phyloP scores from a whole-genome alignment of 2,888 invertebrate species.

The Xestia sexstrigata region DNA sequence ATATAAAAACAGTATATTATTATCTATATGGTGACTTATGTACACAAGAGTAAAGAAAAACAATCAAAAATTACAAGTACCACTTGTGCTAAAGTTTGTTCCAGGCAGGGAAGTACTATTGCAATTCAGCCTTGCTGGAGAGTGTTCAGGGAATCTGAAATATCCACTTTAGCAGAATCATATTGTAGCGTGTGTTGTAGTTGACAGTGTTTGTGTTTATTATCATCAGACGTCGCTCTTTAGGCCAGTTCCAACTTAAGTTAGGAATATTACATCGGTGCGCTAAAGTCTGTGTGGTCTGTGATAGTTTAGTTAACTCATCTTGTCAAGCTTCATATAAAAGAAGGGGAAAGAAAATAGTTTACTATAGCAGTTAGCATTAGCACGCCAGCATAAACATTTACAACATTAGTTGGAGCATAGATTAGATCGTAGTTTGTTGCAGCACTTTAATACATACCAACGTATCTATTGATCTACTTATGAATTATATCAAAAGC shows the following conservation, averaged over 20 bases:
- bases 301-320: neutral
- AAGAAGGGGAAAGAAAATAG: neutral
- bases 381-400: neutral
- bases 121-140: neutral
- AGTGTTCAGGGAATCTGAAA: neutral
- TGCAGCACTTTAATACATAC: neutral
- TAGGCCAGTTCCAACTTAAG: neutral
- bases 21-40: no score
- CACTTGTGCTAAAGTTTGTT: neutral
- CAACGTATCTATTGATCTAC: constrained; percentile 24
- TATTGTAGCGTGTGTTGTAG: no score
- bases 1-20: no score
- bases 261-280: neutral
- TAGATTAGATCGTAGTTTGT: neutral
- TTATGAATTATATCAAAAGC: constrained; percentile 36
- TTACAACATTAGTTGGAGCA: neutral
- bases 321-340: neutral
- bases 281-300: neutral
- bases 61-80: neutral
- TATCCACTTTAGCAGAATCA: no score
- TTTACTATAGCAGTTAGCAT: neutral
- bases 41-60: no score
- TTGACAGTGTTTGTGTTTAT: neutral
- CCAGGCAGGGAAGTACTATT: neutral
- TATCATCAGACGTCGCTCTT: neutral